Base-by-base conservation (phyloP, 2,888 invertebrate genomes). In the Lithophane semibrunnea region DNA sequence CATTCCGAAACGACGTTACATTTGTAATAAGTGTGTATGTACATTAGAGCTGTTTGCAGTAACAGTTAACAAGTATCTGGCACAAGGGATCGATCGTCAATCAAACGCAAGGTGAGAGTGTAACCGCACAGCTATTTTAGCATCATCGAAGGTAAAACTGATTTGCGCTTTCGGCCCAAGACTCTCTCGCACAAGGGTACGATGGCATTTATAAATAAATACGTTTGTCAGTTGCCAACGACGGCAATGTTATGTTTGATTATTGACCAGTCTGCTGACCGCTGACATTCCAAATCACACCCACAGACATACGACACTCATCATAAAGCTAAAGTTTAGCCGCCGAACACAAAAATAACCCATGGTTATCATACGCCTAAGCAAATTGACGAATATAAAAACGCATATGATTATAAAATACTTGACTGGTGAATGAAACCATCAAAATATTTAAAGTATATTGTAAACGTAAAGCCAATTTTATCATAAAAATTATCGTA, bases 81-180 rank as follows among this genome's bases (percentile, higher is more conserved):
- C 96, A 96, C 96, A 95, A 94, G 95, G 94, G 95, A 96, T 96
- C 95, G 95, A 96, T 96, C 96, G 96, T 96, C 96, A 96, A 96
- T 96, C 96, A 96, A 96, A 96, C 93, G 95, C 96, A 96, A 96
- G 96, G 96, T 95, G 95, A 96, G 95, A 96, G 96, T 95, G 93
- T 94, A 94, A 95, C 94, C 94, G 93, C 91, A 92, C 90, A 92
- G 95, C 96, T 96, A 96, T 96, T 96, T 96, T 96, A 95, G 95
- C 95, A 94, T 93, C 94, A 94, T 94, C 95, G 96, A 96, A 96
- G 96, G 96, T 96, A 96, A 96, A 94, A 96, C 94, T 94, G 95
- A 96, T 95, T 95, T 93, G 94, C 94, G 95, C 96, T 96, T 96
- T 96, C 96, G 92, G 95, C 93, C 95, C 94, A 94, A 95, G 93